Base-by-base conservation (phyloP, 1,140 invertebrate genomes). In the Temnothorax longispinosus region DNA sequence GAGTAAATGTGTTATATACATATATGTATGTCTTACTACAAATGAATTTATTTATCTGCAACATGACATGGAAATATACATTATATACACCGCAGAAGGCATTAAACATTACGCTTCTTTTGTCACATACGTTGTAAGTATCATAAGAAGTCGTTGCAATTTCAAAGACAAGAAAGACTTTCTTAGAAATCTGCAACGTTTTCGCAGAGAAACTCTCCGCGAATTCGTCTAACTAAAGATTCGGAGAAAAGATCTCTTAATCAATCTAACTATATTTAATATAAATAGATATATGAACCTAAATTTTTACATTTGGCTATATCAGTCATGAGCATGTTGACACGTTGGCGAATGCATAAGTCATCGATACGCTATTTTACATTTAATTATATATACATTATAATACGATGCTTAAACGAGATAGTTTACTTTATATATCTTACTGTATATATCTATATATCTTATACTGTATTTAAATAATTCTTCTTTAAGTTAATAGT, bases 231-330 rank as follows among this genome's bases (percentile, higher is more conserved):
- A 87, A 67, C 35, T 41, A 65, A 71, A 58, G 47, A 87, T 15
- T 44, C 52, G 11, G 27, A 35, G 35, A 69, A 56, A 56, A 60
- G n/a, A 54, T 85, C 27, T 11, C 41, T 89, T 71, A 75, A 62
- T 85, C 60, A 71, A 88, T 47, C 50, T 65, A 78, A 44, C 35
- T 85, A 77, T 64, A 44, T 65, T 74, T 78, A 89, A 87, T 71
- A 93, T 93, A 93, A 91, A 91, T 91, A 92, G 91, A 65, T 82
- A 69, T 71, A 88, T 91, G 58, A 74, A 62, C 58, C 91, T 93
- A 90, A 91, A 85, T 86, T 90, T 91, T 88, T 93, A 93, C 88
- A 94, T 94, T 94, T 94, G 93, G 93, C 92, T 94, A 92, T 58
- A 93, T 94, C 93, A 94, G 93, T 94, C 93, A 88, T 91, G 89